A percentile compares a stretch with the other conserved stretches of the same genome.
These are phyloP conservation scores for Drosophila triauraria DNA, from an alignment of 1,140 invertebrate genomes.

Conservation along the genomic window DNA sequence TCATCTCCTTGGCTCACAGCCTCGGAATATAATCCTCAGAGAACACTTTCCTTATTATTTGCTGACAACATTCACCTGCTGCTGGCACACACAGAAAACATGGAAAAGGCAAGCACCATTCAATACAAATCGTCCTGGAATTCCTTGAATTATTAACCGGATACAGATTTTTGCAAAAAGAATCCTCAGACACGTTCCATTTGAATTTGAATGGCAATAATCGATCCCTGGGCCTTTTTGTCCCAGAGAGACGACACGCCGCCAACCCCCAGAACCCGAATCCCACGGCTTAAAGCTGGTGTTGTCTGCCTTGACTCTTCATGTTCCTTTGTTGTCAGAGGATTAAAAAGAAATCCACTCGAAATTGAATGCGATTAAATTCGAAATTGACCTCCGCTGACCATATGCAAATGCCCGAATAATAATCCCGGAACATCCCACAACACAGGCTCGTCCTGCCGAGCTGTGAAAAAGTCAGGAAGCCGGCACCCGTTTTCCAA, in stretches of 20 bases:
- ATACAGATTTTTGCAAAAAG: slow-evolving; percentile 30
- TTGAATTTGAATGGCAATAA: slow-evolving; percentile 84
- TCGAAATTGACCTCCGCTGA: slow-evolving; percentile 76
- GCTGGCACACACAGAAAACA: slow-evolving; percentile 10
- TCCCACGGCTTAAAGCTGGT: slow-evolving; percentile 12
- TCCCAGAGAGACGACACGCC: not conserved
- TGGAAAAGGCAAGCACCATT: slow-evolving; percentile 10
- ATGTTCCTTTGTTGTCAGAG: slow-evolving; percentile 31
- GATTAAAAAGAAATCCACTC: slow-evolving; percentile 83
- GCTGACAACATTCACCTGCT: slow-evolving; percentile 19
- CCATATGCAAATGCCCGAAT: slow-evolving; percentile 69
- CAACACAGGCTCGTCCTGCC: not conserved
- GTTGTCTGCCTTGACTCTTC: slow-evolving; percentile 55
- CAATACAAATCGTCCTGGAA: slow-evolving; percentile 26
- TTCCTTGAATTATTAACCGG: slow-evolving; percentile 52
- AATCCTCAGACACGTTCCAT: slow-evolving; percentile 74
- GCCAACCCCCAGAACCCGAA: slow-evolving; percentile 9
- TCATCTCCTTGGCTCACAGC: slow-evolving; percentile 18
- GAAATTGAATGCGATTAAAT: slow-evolving; percentile 82
- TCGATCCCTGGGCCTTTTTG: slow-evolving; percentile 82
- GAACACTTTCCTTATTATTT: slow-evolving; percentile 3
- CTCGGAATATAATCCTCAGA: not conserved
- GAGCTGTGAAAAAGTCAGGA: slow-evolving; percentile 77
- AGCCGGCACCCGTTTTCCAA: slow-evolving; percentile 22
- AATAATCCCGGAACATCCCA: slow-evolving; percentile 12